Evolutionary conservation across 1,140 invertebrate species (phyloP).

Genomic region (Sipha flava): DNA sequence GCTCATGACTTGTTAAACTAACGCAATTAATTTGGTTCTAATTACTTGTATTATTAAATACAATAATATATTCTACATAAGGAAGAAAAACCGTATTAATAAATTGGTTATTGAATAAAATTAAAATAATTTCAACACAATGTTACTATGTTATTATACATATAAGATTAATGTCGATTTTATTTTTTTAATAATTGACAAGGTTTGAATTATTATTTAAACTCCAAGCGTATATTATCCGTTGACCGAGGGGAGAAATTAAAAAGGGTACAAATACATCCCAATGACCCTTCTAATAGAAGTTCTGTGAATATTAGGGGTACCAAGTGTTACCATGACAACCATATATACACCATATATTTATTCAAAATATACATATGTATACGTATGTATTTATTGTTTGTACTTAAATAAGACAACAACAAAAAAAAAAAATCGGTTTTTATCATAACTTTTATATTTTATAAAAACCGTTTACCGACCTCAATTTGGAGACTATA

Average conservation of each 20-base stretch:
- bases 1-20: neutral
- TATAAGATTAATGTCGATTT: neutral
- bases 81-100: too few relatives aligned
- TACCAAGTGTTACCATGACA: slow-evolving; percentile 6
- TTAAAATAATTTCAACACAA: neutral
- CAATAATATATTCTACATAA: too few relatives aligned
- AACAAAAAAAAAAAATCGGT: neutral
- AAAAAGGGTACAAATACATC: neutral
- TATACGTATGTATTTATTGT: neutral
- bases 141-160: neutral
- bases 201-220: neutral
- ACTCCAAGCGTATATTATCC: neutral
- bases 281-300: slow-evolving; percentile 2
- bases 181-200: neutral
- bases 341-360: neutral
- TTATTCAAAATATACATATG: neutral
- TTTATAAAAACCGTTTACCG: neutral
- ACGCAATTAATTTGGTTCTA: neutral
- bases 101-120: too few relatives aligned
- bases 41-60: neutral
- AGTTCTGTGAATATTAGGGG: neutral
- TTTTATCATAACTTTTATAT: neutral
- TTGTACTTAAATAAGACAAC: neutral
- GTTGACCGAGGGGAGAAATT: neutral
- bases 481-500: neutral